A percentile compares a stretch with the other conserved stretches of the same genome.
Conservation (phyloP, 2,888 invertebrate genomes). For the Pyrrhia umbra region DNA sequence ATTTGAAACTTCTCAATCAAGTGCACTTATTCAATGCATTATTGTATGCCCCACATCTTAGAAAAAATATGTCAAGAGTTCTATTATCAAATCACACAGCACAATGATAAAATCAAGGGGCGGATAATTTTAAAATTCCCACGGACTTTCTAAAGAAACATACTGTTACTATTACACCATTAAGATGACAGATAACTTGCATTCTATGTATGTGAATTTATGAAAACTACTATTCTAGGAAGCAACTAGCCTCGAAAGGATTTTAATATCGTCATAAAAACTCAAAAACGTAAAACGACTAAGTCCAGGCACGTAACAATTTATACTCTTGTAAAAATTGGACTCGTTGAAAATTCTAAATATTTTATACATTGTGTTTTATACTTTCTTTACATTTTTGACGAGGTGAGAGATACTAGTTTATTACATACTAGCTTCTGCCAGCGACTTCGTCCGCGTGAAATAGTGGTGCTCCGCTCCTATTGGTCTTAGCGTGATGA, state of each 20-base stretch:
- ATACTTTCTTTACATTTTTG: conserved; percentile 28
- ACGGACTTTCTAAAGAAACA: conserved; percentile 26
- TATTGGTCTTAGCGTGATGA: no score
- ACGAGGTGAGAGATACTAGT: conserved; percentile 7
- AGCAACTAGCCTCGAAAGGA: conserved; percentile 38
- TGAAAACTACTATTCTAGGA: conserved; percentile 45
- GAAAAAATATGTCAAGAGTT: conserved; percentile 7
- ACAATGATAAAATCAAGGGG: conserved; percentile 13
- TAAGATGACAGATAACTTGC: conserved; percentile 53
- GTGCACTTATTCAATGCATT: neutral
- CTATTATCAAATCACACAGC: neutral
- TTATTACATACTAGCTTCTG: no score
- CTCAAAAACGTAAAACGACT: conserved; percentile 20
- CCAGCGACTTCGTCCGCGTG: no score
- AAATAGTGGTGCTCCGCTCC: no score
- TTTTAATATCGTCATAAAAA: conserved; percentile 34
- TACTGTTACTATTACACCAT: conserved; percentile 29
- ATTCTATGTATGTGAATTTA: conserved; percentile 28
- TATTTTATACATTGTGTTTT: conserved; percentile 28
- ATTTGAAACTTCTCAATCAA: conserved; percentile 4
- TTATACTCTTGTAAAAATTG: conserved; percentile 26
- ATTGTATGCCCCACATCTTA: neutral
- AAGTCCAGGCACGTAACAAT: conserved; percentile 18
- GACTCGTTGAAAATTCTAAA: conserved; percentile 28
- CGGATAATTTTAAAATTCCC: conserved; percentile 24